Evolutionary conservation across 2,113 vertebrate genomes (phyloP), one percentile per base, ranked within the genome.

Genomic region (Morone saxatilis): DNA sequence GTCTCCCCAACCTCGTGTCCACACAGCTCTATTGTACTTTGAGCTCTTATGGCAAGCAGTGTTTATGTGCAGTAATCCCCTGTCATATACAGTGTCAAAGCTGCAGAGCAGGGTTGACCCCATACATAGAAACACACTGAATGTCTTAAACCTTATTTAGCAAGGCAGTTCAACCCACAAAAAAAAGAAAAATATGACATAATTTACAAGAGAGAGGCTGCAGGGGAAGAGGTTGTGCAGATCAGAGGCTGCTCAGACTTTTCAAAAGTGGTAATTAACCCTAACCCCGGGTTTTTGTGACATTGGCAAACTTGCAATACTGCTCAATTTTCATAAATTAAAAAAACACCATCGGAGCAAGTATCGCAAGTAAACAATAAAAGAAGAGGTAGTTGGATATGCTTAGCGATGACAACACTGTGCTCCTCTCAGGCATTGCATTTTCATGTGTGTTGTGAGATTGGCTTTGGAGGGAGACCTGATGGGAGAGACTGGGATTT

Each of bases 41-140:
- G 13, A 76, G 74, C 72, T 73, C 47, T 81, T 47, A 59, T 50
- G 59, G 65, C 84, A 45, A 65, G 13, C 51, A 19, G 38, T 91
- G 91, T 94, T 92, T 93, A 92, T 72, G 78, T 72, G 25, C 68
- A 53, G 59, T 90, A 90, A 90, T 86, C 85, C 86, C 51, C 70
- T 7, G 36, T 84, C 51, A 56, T 17, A 72, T 56, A 66, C 79
- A 59, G 73, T 68, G 53, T 69, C 48, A 77, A 45, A 25, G 41
- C 76, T 50, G 63, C 70, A 25, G 40, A 38, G 38, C 19, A 59
- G n/a, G 40, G 14, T 10, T 19, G 67, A 75, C 36, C 40, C 84
- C 67, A 73, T 63, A 69, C 59, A 51, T 51, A 91, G 57, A 73
- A 31, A 31, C 45, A 43, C 16, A 11, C 74, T 14, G 31, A 63